Evolutionary conservation across 2,113 vertebrate species (phyloP), one percentile per base, ranked within the genome.

Genomic region (Tiliqua scincoides): DNA sequence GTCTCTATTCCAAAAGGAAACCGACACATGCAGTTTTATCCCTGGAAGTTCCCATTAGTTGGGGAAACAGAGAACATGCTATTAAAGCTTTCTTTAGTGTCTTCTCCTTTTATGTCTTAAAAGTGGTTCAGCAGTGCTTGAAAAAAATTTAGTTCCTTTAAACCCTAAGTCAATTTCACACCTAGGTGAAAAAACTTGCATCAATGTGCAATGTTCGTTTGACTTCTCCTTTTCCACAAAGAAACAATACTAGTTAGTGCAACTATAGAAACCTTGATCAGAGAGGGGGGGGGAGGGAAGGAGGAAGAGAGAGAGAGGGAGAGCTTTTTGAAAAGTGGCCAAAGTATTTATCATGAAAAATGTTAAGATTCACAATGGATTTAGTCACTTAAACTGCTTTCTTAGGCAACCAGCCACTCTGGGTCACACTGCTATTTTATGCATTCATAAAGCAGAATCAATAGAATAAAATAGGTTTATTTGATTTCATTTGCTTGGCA

Each of bases 181-280:
- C 20, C 61, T 63, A 77, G 77, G 77, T 30, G 59, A 20, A 11
- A 79, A 11, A 91, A 88, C 84, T 79, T 40, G 65, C n/a, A 48
- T 75, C 1, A 10, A 52, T 62, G 14, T 74, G 91, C 73, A 91
- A 85, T 72, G 25, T 30, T 72, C 77, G n/a, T 86, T 82, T 85
- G 70, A 32, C 43, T 48, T 48, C 79, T 57, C 54, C 17, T 57
- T 61, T 85, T 32, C 85, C 85, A 83, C 52, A 79, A 91, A 91
- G 76, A 40, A 5, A 77, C 83, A 79, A 32, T 68, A n/a, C 6
- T 32, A 32, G 90, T 89, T 20, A 0, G 74, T 88, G 92, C 30
- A 57, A 57, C 89, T 87, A 75, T 91, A 91, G 94, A 93, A 96
- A 95, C 91, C 10, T n/a, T n/a, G n/a, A n/a, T n/a, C n/a, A n/a